Base-by-base conservation (phyloP, 2,113 vertebrate genomes). In the Struthio camelus region DNA sequence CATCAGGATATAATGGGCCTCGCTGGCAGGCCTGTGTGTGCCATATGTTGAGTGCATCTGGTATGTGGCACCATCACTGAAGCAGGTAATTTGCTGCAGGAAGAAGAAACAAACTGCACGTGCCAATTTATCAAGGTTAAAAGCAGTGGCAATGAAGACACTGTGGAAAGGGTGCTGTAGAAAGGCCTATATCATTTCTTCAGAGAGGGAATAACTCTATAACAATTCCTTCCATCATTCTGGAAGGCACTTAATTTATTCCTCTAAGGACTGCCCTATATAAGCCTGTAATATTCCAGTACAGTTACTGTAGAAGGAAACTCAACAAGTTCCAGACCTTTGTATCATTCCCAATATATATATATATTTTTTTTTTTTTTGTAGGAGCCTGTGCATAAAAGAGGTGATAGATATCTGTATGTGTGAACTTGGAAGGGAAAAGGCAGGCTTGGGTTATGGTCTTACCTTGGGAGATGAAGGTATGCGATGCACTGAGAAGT, bases 41-140 rank as follows among this genome's bases (percentile, higher is more conserved):
- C 96, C 97, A 96, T 95, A 90, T 90, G 91, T 28, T 96, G 82
- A 24, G 82, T 89, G 89, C 92, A 40, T 96, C 95, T 95, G 96
- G 91, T 50, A 6, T 5, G 38, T 50, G 72, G 91, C 70, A 88
- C 91, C 73, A 23, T 67, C 84, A 14, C 64, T 73, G 85, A 92
- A 92, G 58, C 80, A 94, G 89, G 88, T 94, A 71, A 95, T 96
- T 95, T 90, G 80, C 72, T 42, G 76, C 64, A 23, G 72, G 83
- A 75, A 42, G 67, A 53, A 46, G 88, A 51, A 87, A 59, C 46
- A 25, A 85, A 23, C 86, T 44, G 54, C 36, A 23, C 13, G 8
- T 38, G 92, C 89, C 42, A 16, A 80, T 71, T 59, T 46, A 82
- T 91, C 72, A 80, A 91, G 87, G 90, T 80, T 83, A 89, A 77